Percentiles rank a stretch among this genome's conserved stretches.
phyloP scores from a whole-genome alignment of 2,113 vertebrate species.

The Nesogale talazaci region DNA sequence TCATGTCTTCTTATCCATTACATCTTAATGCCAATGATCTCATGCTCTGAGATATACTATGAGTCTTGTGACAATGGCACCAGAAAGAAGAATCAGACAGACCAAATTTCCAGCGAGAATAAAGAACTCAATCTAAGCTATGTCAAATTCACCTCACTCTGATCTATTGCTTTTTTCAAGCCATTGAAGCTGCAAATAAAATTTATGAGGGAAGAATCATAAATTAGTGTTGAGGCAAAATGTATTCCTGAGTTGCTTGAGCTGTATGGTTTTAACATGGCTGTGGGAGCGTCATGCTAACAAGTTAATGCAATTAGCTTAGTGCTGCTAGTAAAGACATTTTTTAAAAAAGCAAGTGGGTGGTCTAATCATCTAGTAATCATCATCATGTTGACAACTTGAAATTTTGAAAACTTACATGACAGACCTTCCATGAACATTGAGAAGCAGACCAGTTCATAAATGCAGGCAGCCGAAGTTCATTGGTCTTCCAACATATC shows the following conservation, averaged over 20 bases:
- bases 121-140: constrained; percentile 78
- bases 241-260: constrained; percentile 82
- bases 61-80: constrained; percentile 13
- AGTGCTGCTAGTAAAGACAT: constrained; percentile 88
- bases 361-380: constrained; percentile 84
- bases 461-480: constrained; percentile 86
- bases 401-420: constrained; percentile 84
- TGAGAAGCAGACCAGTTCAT: constrained; percentile 86
- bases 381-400: constrained; percentile 88
- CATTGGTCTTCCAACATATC: constrained; percentile 82
- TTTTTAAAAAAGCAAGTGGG: constrained; percentile 84
- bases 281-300: constrained; percentile 86
- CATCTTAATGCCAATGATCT: not conserved
- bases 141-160: constrained; percentile 80
- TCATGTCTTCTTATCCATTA: not conserved
- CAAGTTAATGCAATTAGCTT: constrained; percentile 88
- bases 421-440: constrained; percentile 83
- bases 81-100: constrained; percentile 33
- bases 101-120: constrained; percentile 79
- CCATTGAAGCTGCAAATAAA: constrained; percentile 86
- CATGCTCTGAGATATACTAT: constrained; percentile 11
- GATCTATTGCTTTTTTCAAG: constrained; percentile 85
- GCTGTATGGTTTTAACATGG: constrained; percentile 84
- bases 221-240: constrained; percentile 87
- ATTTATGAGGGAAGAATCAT: constrained; percentile 87